A percentile compares a stretch with the other conserved stretches of the same genome.
Evolutionary conservation across 2,113 vertebrate species (phyloP).

Genomic region (Lethenteron camtschaticum): DNA sequence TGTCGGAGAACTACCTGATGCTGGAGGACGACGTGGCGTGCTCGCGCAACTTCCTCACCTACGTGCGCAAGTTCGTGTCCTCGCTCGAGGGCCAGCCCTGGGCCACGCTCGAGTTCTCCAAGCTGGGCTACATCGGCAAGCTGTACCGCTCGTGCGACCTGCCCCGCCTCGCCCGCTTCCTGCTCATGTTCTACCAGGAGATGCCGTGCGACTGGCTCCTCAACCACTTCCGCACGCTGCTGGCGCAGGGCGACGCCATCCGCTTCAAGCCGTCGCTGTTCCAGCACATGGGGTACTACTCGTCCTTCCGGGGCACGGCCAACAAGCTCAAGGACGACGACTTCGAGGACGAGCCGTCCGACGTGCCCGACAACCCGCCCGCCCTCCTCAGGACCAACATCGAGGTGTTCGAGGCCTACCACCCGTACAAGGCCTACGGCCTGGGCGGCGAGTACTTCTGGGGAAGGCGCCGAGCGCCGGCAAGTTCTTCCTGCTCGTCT

Average conservation of each 20-base stretch:
- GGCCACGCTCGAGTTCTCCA: conserved; percentile 94
- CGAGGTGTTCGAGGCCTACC: conserved; percentile 87
- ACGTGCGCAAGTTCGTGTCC: conserved; percentile 85
- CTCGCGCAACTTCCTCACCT: conserved; percentile 74
- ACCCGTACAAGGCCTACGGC: conserved; percentile 74
- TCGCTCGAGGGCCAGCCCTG: conserved; percentile 81
- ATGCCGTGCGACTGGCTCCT: conserved; percentile 97
- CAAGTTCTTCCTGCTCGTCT: conserved; percentile 62
- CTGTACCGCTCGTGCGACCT: conserved; percentile 60
- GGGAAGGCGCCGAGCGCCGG: conserved; percentile 67
- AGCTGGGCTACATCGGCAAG: conserved; percentile 93
- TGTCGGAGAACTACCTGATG: conserved; percentile 96
- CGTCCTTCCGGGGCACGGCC: conserved; percentile 77
- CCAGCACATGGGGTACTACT: conserved; percentile 97
- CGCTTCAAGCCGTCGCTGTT: conserved; percentile 96
- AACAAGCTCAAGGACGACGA: conserved; percentile 96
- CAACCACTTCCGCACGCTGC: conserved; percentile 64
- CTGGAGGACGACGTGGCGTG: conserved; percentile 84
- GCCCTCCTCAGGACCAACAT: conserved; percentile 71
- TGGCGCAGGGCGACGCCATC: conserved; percentile 78
- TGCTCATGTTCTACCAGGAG: conserved; percentile 98
- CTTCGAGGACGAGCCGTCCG: conserved; percentile 80
- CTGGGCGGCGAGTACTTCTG: conserved; percentile 87
- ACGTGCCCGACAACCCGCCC: conserved; percentile 87
- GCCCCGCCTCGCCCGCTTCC: conserved; percentile 70